phyloP scores from a whole-genome alignment of 2,113 vertebrate genomes.

The Peucedramus taeniatus region DNA sequence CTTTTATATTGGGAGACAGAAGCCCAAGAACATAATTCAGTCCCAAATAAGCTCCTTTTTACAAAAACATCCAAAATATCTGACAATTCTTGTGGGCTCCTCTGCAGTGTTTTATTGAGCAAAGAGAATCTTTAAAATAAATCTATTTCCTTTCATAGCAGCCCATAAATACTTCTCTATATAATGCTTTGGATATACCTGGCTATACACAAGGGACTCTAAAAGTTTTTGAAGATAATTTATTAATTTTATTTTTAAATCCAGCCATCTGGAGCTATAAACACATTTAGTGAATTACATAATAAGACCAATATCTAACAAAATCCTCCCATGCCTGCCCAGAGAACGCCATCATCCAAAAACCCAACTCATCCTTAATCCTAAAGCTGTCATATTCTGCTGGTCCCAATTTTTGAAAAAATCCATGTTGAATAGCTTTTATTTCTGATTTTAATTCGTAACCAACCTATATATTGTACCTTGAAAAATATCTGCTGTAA shows the following conservation, averaged over 20 bases:
- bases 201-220: background rate
- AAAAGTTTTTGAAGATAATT: constrained; percentile 4
- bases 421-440: background rate
- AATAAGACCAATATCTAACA: background rate
- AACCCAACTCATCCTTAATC: background rate
- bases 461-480: background rate
- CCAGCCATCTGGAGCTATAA: constrained; percentile 24
- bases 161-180: background rate
- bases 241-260: constrained; percentile 55
- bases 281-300: background rate
- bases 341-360: background rate
- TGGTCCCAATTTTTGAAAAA: background rate
- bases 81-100: background rate
- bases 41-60: background rate
- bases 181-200: background rate
- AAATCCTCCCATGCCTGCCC: background rate
- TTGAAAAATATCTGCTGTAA: background rate
- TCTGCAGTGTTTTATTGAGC: background rate
- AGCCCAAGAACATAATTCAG: background rate
- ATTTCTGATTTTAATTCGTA: background rate
- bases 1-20: background rate
- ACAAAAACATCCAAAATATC: background rate
- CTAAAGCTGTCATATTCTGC: background rate
- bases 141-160: background rate
- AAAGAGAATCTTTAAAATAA: background rate